These are phyloP conservation scores for Corvus cornix DNA, from an alignment of 2,113 vertebrate species.

Conservation along the genomic window DNA sequence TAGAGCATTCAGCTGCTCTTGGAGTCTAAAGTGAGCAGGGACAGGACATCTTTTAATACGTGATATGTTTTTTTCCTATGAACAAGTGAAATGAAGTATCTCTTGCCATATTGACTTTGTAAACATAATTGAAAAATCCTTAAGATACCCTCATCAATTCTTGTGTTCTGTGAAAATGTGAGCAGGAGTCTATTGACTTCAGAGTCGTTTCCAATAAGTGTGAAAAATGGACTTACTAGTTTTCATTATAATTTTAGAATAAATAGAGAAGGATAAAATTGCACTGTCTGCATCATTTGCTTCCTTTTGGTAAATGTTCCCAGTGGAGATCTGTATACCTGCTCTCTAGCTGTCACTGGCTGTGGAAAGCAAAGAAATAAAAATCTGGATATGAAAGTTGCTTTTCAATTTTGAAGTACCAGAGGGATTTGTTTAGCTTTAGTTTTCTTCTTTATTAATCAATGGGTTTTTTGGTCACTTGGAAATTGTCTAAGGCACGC, in stretches of 20 bases:
- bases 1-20: background rate
- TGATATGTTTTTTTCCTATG: background rate
- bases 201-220: background rate
- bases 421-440: conserved; percentile 60
- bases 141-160: background rate
- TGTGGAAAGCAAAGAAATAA: conserved; percentile 70
- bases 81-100: background rate
- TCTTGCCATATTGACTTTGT: background rate
- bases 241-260: conserved; percentile 19
- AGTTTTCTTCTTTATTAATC: background rate
- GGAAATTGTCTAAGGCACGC: background rate
- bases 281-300: background rate
- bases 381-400: conserved; percentile 58
- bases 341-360: conserved; percentile 74
- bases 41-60: background rate
- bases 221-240: background rate
- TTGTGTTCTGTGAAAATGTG: background rate
- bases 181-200: background rate
- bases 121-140: background rate
- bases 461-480: conserved; percentile 65
- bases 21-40: background rate
- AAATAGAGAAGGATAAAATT: conserved; percentile 17
- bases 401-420: conserved; percentile 32
- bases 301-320: conserved; percentile 15
- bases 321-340: conserved; percentile 64